Base-by-base conservation (phyloP, 1,140 invertebrate species). In the Adoxophyes honmai region DNA sequence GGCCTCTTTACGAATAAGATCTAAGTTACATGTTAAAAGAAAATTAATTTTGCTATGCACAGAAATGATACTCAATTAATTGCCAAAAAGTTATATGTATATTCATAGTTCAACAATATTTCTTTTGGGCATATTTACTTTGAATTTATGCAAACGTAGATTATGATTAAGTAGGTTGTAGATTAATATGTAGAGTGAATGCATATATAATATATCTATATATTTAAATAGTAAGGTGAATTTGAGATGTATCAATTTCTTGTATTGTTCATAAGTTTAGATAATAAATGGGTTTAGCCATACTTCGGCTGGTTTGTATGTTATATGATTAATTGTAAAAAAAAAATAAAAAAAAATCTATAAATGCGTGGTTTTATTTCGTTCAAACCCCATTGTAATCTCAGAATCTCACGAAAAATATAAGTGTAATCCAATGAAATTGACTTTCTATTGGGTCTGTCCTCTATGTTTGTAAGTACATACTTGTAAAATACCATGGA, bases 41-140 rank as follows among this genome's bases (percentile, higher is more conserved):
- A 86, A 84, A 86, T 85, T 85, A 86, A 84, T 86, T 86, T 88
- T 88, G 85, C 83, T 88, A 88, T 88, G 85, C 85, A 88, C 85
- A 88, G 79, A 88, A 86, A 88, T 88, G 83, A 88, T 88, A 88
- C 86, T 88, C 86, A 88, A 88, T 86, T 81, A 83, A 88, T 86
- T 88, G 86, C 86, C 86, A 86, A 88, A 88, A 88, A 88, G 83
- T 88, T 84, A 88, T 84, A 87, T 87, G 76, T 87, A 86, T 88
- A 88, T 88, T 86, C 83, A 86, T 88, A 88, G 83, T 86, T 88
- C 80, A 88, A 85, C 83, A 88, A 86, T 85, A 86, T 86, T 88
- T 84, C 83, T 88, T 88, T 88, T 88, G 83, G 86, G 86, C 86
- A 88, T 86, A 88, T 88, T 88, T 88, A 86, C 81, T 88, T 88